phyloP scores from a whole-genome alignment of 2,797 vertebrate genomes.

The Oreochromis grahami region DNA sequence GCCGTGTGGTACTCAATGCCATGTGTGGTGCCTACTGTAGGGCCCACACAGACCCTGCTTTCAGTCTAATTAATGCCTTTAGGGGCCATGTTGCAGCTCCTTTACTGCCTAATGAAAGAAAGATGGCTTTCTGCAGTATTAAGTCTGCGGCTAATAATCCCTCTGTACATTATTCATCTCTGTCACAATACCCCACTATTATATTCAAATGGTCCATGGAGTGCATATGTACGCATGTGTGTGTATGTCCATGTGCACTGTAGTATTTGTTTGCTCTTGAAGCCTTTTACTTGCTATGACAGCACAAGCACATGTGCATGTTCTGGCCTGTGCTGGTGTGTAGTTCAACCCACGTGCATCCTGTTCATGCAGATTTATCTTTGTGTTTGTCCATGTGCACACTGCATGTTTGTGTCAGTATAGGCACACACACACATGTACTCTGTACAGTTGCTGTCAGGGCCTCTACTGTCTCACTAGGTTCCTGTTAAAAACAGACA shows the following conservation, averaged over 20 bases:
- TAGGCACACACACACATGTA: background rate
- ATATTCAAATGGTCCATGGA: conserved; percentile 68
- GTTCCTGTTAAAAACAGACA: conserved; percentile 52
- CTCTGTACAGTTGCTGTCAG: background rate
- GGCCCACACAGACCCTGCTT: conserved; percentile 20
- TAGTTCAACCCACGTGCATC: background rate
- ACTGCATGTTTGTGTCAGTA: background rate
- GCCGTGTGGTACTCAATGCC: conserved; percentile 38
- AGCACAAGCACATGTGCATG: conserved; percentile 4
- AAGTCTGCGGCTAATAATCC: conserved; percentile 40
- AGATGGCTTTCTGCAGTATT: conserved; percentile 35
- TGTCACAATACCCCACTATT: conserved; percentile 60
- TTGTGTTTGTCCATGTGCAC: background rate
- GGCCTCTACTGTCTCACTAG: conserved; percentile 26
- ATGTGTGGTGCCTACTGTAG: conserved; percentile 54
- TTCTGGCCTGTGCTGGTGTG: conserved; percentile 3
- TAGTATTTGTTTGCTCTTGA: conserved; percentile 28
- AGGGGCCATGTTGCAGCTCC: conserved; percentile 17
- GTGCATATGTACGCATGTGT: background rate
- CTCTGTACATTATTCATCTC: conserved; percentile 39
- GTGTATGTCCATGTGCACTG: conserved; percentile 1
- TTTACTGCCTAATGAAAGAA: conserved; percentile 61
- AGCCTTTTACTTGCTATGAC: conserved; percentile 23
- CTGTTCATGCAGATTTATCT: background rate
- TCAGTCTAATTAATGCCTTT: conserved; percentile 45